Base-by-base conservation (phyloP, 2,113 vertebrate species). In the Esox niger region DNA sequence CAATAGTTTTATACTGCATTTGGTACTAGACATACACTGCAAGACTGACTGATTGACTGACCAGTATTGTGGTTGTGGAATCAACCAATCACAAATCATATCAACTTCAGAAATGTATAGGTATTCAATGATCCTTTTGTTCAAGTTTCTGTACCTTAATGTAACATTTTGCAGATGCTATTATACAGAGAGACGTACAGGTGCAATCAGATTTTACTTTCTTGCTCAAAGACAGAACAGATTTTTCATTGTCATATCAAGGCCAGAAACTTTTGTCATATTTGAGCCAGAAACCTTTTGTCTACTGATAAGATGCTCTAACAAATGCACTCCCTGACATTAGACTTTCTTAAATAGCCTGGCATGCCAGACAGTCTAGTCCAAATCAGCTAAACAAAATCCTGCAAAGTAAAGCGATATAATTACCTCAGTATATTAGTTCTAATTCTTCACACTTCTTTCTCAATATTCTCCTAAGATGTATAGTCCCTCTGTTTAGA, bases 31-130 rank as follows among this genome's bases (percentile, higher is more conserved):
- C 15, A n/a, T 69, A 17, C 27, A 52, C 25, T 73, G 60, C 56
- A 58, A n/a, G 64, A 68, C 66, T 52, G 77, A 91, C 93, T 92
- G 92, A 94, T 84, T 94, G 90, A 83, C 82, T 90, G 89, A 92
- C 93, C 93, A 94, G 92, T 88, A 91, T 78, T 89, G 80, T 29
- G 38, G 31, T 63, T 64, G 30, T 33, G 17, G 17, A 33, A 33
- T 5, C 7, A 29, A 59, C 17, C 32, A 21, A 17, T n/a, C 30
- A 31, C 17, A 6, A 20, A 0, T 13, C 6, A 13, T 5, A 29
- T 29, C 26, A 29, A 29, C 27, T 29, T 29, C 25, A 17, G 13
- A 58, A 8, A 30, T 17, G 15, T 13, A 31, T 27, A 27, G 26
- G 27, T 7, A 58, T 58, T 29, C 27, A 31, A 31, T 23, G 4